Evolutionary conservation across 1,140 invertebrate species (phyloP).

Genomic region (Drosophila tani): DNA sequence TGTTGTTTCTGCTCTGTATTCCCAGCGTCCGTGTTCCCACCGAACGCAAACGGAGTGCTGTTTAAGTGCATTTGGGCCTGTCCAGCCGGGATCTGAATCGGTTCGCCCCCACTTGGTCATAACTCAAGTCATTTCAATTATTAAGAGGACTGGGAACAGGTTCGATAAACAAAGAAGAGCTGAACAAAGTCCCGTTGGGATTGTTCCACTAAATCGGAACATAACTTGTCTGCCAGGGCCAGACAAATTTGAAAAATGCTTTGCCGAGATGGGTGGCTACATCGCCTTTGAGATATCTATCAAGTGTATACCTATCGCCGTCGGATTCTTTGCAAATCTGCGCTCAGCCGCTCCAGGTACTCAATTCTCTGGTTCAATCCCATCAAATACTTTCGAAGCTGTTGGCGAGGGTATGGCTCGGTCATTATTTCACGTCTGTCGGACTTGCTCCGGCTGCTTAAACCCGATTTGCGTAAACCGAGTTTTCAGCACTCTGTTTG

Average conservation of each 20-base stretch:
- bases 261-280: neutral
- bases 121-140: constrained; percentile 74
- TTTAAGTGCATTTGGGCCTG: constrained; percentile 62
- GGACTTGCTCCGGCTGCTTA: neutral
- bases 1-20: constrained; percentile 49
- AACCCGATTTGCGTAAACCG: constrained; percentile 20
- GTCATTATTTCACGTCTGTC: constrained; percentile 28
- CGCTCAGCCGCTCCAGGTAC: constrained; percentile 10
- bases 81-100: too few species aligned
- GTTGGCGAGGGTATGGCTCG: constrained; percentile 2
- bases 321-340: constrained; percentile 12
- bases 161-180: constrained; percentile 25
- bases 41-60: constrained; percentile 10
- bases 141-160: constrained; percentile 50
- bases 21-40: constrained; percentile 23
- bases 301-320: neutral
- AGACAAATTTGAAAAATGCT: constrained; percentile 37
- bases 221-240: constrained; percentile 39
- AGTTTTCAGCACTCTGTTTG: constrained; percentile 6
- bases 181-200: constrained; percentile 14
- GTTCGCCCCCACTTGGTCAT: constrained; percentile 28
- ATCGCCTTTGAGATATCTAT: constrained; percentile 3
- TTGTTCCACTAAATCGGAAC: constrained; percentile 23
- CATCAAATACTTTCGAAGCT: constrained; percentile 19
- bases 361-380: constrained; percentile 20